Base-by-base conservation (phyloP, 2,113 vertebrate genomes). In the Caranx ignobilis region DNA sequence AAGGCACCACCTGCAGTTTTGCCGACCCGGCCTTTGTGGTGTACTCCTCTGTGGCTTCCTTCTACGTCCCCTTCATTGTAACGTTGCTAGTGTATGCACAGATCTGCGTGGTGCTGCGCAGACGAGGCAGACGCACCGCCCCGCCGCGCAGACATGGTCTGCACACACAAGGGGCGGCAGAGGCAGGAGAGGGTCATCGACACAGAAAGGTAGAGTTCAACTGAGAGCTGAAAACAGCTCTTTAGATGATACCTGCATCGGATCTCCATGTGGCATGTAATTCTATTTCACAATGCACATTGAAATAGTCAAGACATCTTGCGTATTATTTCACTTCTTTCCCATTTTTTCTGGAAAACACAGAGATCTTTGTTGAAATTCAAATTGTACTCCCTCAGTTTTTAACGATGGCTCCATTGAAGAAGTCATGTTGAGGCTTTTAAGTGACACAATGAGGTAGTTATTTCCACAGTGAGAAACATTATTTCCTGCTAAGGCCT, bases 41-140 rank as follows among this genome's bases (percentile, higher is more conserved):
- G 19, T 95, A 95, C 85, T 95, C 95, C 0, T 95, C 95, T 0
- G 94, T 95, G 56, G 95, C 94, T 12, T 95, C 95, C 54, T 95
- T 95, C 89, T 95, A 95, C 61, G 94, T 95, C 5, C 94, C 95
- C 69, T 95, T 95, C 91, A 95, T 95, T 16, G 93, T 95, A 7
- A 95, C 95, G 0, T 54, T 95, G 87, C 87, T 95, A 84, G 95
- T 95, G 60, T 95, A 95, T 11, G 94, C 84, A 1, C 95, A 95
- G 92, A 95, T 95, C 92, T 95, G 94, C 34, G 87, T 95, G 80
- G 94, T 95, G 26, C 88, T 95, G 79, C 94, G 91, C 56, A 91
- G 88, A 41, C 89, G 95, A 0, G 93, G 94, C 79, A 88, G 94
- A 43, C 93, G 94, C 75, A 94, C 94, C 0, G 94, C 87, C 0